A percentile compares a stretch with the other conserved stretches of the same genome.
phyloP scores from a whole-genome alignment of 1,140 invertebrate genomes.

The Zaprionus taronus region DNA sequence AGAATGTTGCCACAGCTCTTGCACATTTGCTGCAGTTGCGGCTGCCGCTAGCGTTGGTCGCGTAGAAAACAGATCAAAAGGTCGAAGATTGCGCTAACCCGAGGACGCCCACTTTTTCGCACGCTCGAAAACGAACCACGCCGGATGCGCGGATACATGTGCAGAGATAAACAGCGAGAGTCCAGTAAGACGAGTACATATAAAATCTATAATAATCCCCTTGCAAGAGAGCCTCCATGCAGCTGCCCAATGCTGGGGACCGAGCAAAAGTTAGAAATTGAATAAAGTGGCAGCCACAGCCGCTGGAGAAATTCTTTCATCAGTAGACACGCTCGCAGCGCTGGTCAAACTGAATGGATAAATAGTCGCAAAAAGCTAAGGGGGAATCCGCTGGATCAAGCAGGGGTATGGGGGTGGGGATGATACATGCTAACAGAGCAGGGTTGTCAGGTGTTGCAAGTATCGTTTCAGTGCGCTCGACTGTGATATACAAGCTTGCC shows the following conservation, averaged over 20 bases:
- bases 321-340: constrained; percentile 39
- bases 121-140: constrained; percentile 48
- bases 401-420: background rate
- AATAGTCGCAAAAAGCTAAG: background rate
- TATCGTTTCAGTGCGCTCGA: too few species aligned
- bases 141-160: constrained; percentile 65
- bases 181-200: constrained; percentile 11
- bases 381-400: background rate
- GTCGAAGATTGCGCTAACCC: constrained; percentile 79
- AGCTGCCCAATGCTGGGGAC: constrained; percentile 24
- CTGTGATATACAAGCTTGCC: too few species aligned
- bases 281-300: constrained; percentile 64
- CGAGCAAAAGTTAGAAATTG: constrained; percentile 61
- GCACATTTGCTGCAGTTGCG: constrained; percentile 20
- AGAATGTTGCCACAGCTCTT: constrained; percentile 45
- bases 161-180: constrained; percentile 57
- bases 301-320: constrained; percentile 76
- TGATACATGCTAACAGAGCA: background rate
- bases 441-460: background rate
- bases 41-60: constrained; percentile 47
- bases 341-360: constrained; percentile 13
- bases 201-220: constrained; percentile 64
- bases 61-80: constrained; percentile 79
- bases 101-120: constrained; percentile 79
- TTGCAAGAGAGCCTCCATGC: constrained; percentile 23